Percentiles rank a stretch among this genome's conserved stretches.
These are phyloP conservation scores for Piscicola geometra DNA, from an alignment of 2,888 invertebrate species.

Conservation along the genomic window DNA sequence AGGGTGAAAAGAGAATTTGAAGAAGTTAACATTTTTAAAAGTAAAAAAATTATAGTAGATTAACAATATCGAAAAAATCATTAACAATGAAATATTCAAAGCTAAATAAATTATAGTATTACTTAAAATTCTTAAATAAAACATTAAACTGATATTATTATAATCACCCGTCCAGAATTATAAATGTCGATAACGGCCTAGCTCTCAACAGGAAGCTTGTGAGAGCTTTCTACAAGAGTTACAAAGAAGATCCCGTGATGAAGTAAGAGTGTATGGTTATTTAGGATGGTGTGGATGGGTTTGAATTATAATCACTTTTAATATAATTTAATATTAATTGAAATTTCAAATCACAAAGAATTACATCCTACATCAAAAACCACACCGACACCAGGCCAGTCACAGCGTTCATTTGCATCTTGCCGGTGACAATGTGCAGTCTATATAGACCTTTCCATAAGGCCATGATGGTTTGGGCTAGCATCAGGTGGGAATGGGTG, in stretches of 20 bases:
- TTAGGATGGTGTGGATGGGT: no score
- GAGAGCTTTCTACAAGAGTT: conserved; percentile 41
- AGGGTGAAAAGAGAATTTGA: not conserved
- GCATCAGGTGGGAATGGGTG: conserved; percentile 43
- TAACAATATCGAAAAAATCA: no score
- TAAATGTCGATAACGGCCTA: conserved; percentile 44
- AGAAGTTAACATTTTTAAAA: not conserved
- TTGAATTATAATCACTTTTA: no score
- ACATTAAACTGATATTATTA: not conserved
- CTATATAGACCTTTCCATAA: conserved; percentile 43
- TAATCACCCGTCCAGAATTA: conserved; percentile 32
- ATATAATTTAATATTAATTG: no score
- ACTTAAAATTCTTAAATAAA: no score
- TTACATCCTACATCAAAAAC: no score
- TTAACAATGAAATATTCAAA: no score
- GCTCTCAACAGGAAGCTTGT: conserved; percentile 40
- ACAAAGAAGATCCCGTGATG: conserved; percentile 42
- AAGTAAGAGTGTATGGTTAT: not conserved
- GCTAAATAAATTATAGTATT: no score
- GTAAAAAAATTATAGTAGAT: no score
- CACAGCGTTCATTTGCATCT: conserved; percentile 43
- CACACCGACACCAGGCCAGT: conserved; percentile 40
- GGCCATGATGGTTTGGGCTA: conserved; percentile 43
- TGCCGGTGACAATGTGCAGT: conserved; percentile 45
- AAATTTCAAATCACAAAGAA: no score